These are phyloP conservation scores for Nemoura dubitans DNA, from an alignment of 2,888 invertebrate species.

Conservation along the genomic window DNA sequence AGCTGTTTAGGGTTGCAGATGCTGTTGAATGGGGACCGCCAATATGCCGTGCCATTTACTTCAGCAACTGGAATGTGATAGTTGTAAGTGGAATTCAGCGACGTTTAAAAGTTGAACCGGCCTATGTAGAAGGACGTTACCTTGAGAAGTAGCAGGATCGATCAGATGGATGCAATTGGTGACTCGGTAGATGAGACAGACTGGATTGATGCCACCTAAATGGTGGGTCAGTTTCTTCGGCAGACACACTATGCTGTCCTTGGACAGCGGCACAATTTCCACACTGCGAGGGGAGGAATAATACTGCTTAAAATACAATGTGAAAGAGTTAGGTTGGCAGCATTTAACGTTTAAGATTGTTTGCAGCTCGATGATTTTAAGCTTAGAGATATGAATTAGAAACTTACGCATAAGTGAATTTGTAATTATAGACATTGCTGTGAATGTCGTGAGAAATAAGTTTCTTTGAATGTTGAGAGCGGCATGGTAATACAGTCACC, in stretches of 20 bases:
- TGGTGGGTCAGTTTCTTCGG: slow-evolving; percentile 86
- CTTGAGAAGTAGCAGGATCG: slow-evolving; percentile 87
- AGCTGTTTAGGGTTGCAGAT: slow-evolving; percentile 92
- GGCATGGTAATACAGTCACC: slow-evolving; percentile 84
- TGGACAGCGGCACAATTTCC: slow-evolving; percentile 95
- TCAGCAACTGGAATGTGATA: slow-evolving; percentile 75
- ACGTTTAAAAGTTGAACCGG: background rate
- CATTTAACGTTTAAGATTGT: too few relatives aligned
- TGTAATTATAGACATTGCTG: slow-evolving; percentile 96
- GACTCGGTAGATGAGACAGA: slow-evolving; percentile 89
- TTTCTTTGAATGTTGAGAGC: slow-evolving; percentile 90
- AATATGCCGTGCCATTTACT: slow-evolving; percentile 80
- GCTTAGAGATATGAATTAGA: too few relatives aligned
- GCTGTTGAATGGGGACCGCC: slow-evolving; percentile 85
- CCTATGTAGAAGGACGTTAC: too few relatives aligned
- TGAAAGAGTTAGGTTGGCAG: too few relatives aligned
- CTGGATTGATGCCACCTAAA: slow-evolving; percentile 85
- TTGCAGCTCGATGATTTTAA: background rate
- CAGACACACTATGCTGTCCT: slow-evolving; percentile 91
- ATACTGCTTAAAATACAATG: too few relatives aligned
- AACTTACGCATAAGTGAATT: slow-evolving; percentile 77
- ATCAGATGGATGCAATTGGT: slow-evolving; percentile 92
- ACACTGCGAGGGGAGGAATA: slow-evolving; percentile 69
- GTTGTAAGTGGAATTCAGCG: background rate
- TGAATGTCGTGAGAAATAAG: slow-evolving; percentile 97